These are phyloP conservation scores for Hypolimnas misippus DNA, from an alignment of 2,888 invertebrate species.

Conservation along the genomic window DNA sequence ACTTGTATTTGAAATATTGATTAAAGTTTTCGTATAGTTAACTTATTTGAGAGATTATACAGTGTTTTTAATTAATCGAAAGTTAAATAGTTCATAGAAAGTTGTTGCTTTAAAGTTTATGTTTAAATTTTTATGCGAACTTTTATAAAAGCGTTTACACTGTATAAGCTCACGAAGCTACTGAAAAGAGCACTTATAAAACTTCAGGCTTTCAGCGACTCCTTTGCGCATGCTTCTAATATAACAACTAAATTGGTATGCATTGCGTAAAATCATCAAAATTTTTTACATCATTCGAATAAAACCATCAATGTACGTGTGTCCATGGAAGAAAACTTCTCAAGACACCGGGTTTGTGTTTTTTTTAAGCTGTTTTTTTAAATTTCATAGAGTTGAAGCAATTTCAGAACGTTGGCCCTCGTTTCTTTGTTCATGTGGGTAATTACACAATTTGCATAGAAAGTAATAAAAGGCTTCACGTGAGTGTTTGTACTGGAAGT, in stretches of 20 bases:
- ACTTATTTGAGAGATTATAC: neutral
- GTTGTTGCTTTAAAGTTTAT: neutral
- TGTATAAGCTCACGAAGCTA: constrained; percentile 2
- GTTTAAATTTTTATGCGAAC: neutral
- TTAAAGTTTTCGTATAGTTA: neutral
- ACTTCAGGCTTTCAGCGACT: neutral
- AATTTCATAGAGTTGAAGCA: constrained; percentile 18
- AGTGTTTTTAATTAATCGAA: neutral
- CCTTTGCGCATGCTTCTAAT: constrained; percentile 23
- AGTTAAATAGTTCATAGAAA: neutral
- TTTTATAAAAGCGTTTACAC: neutral
- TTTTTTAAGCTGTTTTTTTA: constrained; percentile 14
- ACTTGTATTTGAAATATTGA: neutral
- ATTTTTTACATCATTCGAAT: neutral
- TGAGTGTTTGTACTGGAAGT: too few relatives aligned
- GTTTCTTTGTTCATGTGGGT: constrained; percentile 24
- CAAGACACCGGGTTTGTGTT: too few relatives aligned
- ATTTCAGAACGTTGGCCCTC: constrained; percentile 44
- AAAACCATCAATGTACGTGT: neutral
- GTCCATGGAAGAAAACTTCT: neutral
- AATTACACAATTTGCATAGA: constrained; percentile 18
- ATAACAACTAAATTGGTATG: neutral
- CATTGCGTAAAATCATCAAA: neutral
- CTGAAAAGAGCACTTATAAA: neutral
- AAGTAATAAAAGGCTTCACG: constrained; percentile 13